Base-by-base conservation (phyloP, 1,140 invertebrate species). In the Drosophila tristis region DNA sequence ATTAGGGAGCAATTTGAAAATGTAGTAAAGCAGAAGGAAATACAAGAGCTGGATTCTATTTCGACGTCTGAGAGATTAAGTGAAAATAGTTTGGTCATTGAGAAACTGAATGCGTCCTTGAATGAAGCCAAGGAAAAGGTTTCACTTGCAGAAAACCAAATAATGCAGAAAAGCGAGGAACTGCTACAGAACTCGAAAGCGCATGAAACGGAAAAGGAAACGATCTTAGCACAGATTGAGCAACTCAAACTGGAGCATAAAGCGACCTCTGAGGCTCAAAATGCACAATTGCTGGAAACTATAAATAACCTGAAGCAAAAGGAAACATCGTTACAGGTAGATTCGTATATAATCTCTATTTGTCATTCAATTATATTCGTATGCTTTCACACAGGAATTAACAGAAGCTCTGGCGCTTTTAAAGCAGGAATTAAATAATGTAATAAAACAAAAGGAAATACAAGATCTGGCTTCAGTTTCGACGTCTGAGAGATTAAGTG, bases 11-110 rank as follows among this genome's bases (percentile, higher is more conserved):
- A 82, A 35, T 76, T 78, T 31, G 78, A 87, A 31, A 67, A 64
- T 71, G 60, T 74, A 44, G 53, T 87, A 43, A 47, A 73, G 11
- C 57, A 82, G 23, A 87, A 87, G 6, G 70, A 87, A 29, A 62
- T 47, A n/a, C 84, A 87, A 50, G 57, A 51, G 35, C 25, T 86
- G 5, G 64, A 80, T 43, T 53, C 72, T 6, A 72, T n/a, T 11
- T 72, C 68, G 11, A 72, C 67, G 23, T 48, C 68, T 2, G 53
- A 80, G 44, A 65, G 57, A 15, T 51, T 85, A 23, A 66, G 70
- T 43, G 57, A 76, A 68, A 79, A 68, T 43, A 54, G n/a, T 13
- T 39, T 61, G 6, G 62, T 82, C 43, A 68, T 89, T 15, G 67
- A 78, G 5, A 80, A 67, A 8, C 48, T 89, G 2, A 73, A 63